These are phyloP conservation scores for Pristionchus pacificus DNA, from an alignment of 1,140 invertebrate genomes.

Conservation along the genomic window DNA sequence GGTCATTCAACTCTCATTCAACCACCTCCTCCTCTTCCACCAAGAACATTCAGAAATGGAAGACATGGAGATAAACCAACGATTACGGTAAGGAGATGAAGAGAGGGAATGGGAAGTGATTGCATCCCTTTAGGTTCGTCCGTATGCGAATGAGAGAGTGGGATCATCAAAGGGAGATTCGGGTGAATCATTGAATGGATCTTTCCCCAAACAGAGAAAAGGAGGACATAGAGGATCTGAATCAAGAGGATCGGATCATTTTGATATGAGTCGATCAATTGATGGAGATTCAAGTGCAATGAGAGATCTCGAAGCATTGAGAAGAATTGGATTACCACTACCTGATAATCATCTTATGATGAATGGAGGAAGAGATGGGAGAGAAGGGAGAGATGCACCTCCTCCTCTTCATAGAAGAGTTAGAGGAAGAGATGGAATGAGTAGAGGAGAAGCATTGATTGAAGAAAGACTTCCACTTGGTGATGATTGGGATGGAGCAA, in stretches of 20 bases:
- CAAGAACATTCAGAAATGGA: not conserved
- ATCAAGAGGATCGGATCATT: slow-evolving; percentile 1
- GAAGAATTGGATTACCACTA: too few relatives aligned
- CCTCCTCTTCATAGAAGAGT: not conserved
- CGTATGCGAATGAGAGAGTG: not conserved
- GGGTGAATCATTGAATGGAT: not conserved
- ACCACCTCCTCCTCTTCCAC: not conserved
- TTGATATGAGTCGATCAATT: too few relatives aligned
- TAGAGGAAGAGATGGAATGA: not conserved
- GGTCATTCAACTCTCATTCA: not conserved
- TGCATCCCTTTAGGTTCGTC: not conserved
- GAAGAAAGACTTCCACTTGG: not conserved
- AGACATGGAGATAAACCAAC: not conserved
- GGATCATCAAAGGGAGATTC: not conserved
- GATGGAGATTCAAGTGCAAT: too few relatives aligned
- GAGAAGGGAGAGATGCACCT: too few relatives aligned
- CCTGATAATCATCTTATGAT: too few relatives aligned
- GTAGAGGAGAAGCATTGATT: not conserved
- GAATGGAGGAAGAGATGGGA: too few relatives aligned
- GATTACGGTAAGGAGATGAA: not conserved
- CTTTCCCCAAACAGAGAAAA: not conserved
- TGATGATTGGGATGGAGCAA: not conserved
- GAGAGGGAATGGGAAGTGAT: too few relatives aligned
- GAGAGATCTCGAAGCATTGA: too few relatives aligned
- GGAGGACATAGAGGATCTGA: not conserved